phyloP scores from a whole-genome alignment of 2,888 invertebrate genomes.

The Isotomurus palustris region DNA sequence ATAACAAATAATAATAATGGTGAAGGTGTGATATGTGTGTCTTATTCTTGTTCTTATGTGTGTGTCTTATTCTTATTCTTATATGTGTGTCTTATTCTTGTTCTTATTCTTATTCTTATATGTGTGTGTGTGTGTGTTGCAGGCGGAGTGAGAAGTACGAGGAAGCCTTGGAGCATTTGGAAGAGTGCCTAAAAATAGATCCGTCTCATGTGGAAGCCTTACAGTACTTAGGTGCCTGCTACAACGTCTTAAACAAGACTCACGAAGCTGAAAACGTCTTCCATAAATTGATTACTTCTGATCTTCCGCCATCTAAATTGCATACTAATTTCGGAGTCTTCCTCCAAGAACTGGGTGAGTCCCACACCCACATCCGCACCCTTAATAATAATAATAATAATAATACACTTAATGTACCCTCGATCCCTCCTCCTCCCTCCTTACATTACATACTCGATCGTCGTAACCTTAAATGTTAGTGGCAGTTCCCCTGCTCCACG shows the following conservation, averaged over 20 bases:
- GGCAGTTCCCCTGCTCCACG: background rate
- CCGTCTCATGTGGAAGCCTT: constrained; percentile 41
- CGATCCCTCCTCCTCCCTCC: too few relatives aligned
- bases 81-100: too few relatives aligned
- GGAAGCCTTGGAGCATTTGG: constrained; percentile 40
- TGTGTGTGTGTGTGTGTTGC: background rate
- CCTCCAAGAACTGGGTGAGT: constrained; percentile 42
- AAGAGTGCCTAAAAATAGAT: constrained; percentile 39
- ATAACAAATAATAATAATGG: too few relatives aligned
- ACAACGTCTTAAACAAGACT: constrained; percentile 41
- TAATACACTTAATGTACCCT: too few relatives aligned
- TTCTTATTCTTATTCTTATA: background rate
- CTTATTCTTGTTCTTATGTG: too few relatives aligned
- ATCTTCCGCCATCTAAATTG: constrained; percentile 40
- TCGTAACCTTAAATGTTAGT: background rate
- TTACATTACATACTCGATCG: too few relatives aligned
- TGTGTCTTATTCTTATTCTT: too few relatives aligned
- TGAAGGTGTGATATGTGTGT: too few relatives aligned
- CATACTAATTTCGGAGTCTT: constrained; percentile 43
- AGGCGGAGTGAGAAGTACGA: constrained; percentile 38
- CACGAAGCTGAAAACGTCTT: constrained; percentile 39
- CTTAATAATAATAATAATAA: background rate
- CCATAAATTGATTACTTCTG: constrained; percentile 41
- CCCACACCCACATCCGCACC: background rate
- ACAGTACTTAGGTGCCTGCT: constrained; percentile 40